Conservation (phyloP, 2,113 vertebrate species). For the Lampris megalopsis region DNA sequence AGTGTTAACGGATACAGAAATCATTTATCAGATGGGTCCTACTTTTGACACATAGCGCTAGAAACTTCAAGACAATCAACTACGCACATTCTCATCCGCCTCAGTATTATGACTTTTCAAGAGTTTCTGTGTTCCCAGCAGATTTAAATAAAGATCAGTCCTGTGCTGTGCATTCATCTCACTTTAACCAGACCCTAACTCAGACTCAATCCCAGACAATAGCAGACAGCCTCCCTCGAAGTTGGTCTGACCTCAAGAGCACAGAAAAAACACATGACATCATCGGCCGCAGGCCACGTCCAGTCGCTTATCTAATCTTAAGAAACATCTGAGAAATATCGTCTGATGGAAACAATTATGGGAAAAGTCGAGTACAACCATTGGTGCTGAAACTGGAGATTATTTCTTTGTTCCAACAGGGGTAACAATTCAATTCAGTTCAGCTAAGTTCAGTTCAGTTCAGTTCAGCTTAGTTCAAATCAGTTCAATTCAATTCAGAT, state of each 20-base stretch:
- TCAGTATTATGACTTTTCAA: constrained; percentile 48
- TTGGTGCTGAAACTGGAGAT: constrained; percentile 26
- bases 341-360: constrained; percentile 46
- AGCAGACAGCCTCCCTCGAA: constrained; percentile 7
- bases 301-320: constrained; percentile 53
- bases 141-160: constrained; percentile 29
- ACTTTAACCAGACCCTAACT: constrained; percentile 34
- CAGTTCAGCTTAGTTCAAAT: no score
- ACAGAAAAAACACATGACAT: constrained; percentile 60
- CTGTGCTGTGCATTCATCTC: constrained; percentile 24
- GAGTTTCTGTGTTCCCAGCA: constrained; percentile 38
- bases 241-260: constrained; percentile 36
- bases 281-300: constrained; percentile 33
- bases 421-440: not conserved
- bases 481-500: no score
- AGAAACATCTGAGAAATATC: constrained; percentile 27
- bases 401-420: constrained; percentile 2
- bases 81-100: constrained; percentile 7
- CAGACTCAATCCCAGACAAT: constrained; percentile 15
- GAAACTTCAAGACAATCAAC: not conserved
- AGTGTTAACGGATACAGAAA: not conserved
- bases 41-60: constrained; percentile 2
- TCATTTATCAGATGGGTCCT: not conserved
- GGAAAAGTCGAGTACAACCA: constrained; percentile 14
- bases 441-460: no score